These are phyloP conservation scores for Cephus nigrinus DNA, from an alignment of 2,888 invertebrate genomes.

Conservation along the genomic window DNA sequence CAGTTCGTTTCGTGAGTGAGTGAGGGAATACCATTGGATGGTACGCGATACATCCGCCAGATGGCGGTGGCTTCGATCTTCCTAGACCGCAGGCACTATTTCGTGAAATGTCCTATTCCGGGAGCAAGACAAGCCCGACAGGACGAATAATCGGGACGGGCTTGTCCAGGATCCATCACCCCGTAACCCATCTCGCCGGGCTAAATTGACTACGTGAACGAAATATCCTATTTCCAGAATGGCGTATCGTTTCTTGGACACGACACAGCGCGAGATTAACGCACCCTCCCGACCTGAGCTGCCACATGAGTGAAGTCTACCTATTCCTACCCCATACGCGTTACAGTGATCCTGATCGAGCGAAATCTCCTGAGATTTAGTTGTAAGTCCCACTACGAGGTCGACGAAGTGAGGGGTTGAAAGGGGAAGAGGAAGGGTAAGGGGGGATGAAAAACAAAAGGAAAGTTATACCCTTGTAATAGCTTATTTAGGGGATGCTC, in stretches of 20 bases:
- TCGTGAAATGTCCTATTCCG: neutral
- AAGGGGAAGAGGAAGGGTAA: no score
- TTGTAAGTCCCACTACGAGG: neutral
- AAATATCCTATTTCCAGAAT: constrained; percentile 44
- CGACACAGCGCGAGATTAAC: constrained; percentile 38
- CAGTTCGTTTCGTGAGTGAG: neutral
- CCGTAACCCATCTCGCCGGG: constrained; percentile 35
- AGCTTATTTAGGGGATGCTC: neutral
- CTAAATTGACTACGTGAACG: constrained; percentile 59
- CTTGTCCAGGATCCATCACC: constrained; percentile 44
- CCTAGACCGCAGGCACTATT: neutral
- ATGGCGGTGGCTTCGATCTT: neutral
- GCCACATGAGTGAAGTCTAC: neutral
- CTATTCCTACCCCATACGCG: neutral
- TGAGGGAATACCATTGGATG: neutral
- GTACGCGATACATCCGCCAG: neutral
- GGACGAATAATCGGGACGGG: constrained; percentile 14
- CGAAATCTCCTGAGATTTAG: neutral
- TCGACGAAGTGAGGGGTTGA: no score
- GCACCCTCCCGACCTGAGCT: constrained; percentile 15
- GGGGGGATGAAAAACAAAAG: neutral
- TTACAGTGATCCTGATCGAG: neutral
- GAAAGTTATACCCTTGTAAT: neutral
- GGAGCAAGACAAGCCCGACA: neutral
- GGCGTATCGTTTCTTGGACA: constrained; percentile 19